These are phyloP conservation scores for Meloidogyne chitwoodi DNA, from an alignment of 1,140 invertebrate genomes.

Conservation along the genomic window DNA sequence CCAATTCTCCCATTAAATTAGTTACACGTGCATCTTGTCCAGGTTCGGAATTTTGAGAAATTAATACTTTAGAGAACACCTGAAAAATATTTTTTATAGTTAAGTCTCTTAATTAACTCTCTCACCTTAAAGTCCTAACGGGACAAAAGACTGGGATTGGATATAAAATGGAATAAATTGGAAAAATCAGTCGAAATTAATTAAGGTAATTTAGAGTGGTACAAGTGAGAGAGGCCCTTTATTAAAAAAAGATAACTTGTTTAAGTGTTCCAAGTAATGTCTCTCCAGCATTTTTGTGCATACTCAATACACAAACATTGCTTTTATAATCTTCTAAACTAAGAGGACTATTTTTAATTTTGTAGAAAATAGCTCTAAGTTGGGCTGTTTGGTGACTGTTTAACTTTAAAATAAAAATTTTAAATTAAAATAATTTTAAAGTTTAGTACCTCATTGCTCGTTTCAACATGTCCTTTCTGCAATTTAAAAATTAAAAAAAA, in stretches of 20 bases:
- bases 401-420: neutral
- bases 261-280: conserved; percentile 50
- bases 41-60: neutral
- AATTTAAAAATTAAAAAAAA: conserved; percentile 3
- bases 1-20: conserved; percentile 42
- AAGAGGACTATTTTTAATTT: conserved; percentile 36
- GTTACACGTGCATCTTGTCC: neutral
- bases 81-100: neutral
- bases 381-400: conserved; percentile 22
- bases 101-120: neutral
- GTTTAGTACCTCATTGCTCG: conserved; percentile 36
- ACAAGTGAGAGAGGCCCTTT: too few species aligned
- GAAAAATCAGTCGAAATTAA: too few species aligned
- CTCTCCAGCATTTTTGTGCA: conserved; percentile 49
- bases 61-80: neutral
- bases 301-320: conserved; percentile 51
- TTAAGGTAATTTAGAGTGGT: too few species aligned
- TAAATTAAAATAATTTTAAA: neutral
- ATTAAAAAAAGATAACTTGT: conserved; percentile 26
- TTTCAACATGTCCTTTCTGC: conserved; percentile 52
- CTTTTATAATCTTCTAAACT: conserved; percentile 50
- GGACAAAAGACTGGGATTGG: too few species aligned
- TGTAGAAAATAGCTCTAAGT: conserved; percentile 57
- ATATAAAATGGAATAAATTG: too few species aligned
- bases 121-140: too few species aligned